Evolutionary conservation across 2,888 invertebrate genomes (phyloP), one percentile per base, ranked within the genome.

Genomic region (Subacronicta megacephala): DNA sequence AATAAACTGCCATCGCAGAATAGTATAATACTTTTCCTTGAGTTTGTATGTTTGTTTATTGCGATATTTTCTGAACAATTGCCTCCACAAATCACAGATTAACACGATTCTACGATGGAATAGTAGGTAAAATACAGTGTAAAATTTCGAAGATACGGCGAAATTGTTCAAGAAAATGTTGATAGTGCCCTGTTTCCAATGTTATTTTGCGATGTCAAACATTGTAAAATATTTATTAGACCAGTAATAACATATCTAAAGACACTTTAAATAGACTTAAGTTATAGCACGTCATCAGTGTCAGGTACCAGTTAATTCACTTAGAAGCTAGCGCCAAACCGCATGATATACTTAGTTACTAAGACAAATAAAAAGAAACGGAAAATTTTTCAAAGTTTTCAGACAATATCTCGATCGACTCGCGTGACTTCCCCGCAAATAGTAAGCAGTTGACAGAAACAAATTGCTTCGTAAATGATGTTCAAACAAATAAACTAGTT

Each of bases 381-480:
- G 37, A 47, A 20, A 47, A 37, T 35, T 13, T 37, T 31, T 9
- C n/a, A 44, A 63, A 63, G 47, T 87, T 85, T 80, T 67, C 79
- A 83, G 82, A 83, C 85, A 53, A 72, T 71, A 72, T 78, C 61
- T 62, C 49, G n/a, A 18, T 17, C 36, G 12, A 45, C 59, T 85
- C 77, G 85, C 87, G 87, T 87, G 87, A 75, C 79, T 72, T 44
- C 43, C 43, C 41, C 41, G 43, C 49, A 49, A 52, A 59, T 52
- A n/a, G n/a, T n/a, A 59, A 46, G 66, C 50, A 52, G 75, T 75
- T 80, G 85, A 83, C 87, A 85, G 74, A 57, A 78, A 82, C 73
- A 64, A 83, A 86, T 86, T 80, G 80, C 75, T 81, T 82, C 79
- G 59, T 76, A 53, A 73, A 74, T 72, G 62, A 68, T 68, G 42